A percentile compares a stretch with the other conserved stretches of the same genome.
Conservation (phyloP, 2,888 invertebrate species). For the Drosophila imparisetae region DNA sequence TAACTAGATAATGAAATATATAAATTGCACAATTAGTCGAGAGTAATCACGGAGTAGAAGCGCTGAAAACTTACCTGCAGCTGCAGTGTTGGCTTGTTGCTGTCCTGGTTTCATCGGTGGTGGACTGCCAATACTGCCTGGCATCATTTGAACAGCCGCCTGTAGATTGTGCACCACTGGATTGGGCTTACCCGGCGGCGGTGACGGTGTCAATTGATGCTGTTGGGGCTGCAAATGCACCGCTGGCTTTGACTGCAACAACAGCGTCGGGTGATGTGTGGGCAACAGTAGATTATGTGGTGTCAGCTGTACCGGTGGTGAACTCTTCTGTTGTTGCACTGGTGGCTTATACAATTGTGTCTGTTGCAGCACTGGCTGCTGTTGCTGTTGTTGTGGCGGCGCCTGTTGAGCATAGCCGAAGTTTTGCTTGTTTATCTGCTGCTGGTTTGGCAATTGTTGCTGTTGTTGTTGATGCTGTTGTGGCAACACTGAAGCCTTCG, state of each 20-base stretch:
- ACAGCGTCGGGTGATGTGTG: constrained; percentile 71
- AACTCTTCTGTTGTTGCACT: constrained; percentile 71
- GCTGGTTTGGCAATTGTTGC: constrained; percentile 38
- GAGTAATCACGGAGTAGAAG: background rate
- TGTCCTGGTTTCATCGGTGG: constrained; percentile 84
- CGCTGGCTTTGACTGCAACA: constrained; percentile 73
- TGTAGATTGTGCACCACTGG: constrained; percentile 81
- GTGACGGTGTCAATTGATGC: constrained; percentile 78
- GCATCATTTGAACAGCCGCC: constrained; percentile 82
- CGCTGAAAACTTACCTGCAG: constrained; percentile 82
- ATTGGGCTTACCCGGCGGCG: constrained; percentile 80
- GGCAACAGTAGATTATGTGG: constrained; percentile 79
- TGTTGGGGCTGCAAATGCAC: constrained; percentile 81
- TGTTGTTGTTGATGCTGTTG: constrained; percentile 49
- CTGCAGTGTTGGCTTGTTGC: constrained; percentile 78
- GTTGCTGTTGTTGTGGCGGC: constrained; percentile 50
- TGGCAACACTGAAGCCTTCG: constrained; percentile 73
- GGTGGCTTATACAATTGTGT: constrained; percentile 74
- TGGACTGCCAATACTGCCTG: constrained; percentile 86
- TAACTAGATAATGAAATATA: constrained; percentile 36
- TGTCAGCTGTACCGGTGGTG: constrained; percentile 64
- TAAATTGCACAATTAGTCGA: background rate
- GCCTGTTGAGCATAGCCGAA: constrained; percentile 57
- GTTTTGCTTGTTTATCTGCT: constrained; percentile 58
- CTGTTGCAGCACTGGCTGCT: constrained; percentile 59